Conservation (phyloP, 2,888 invertebrate species). For the Trachelus stipa region DNA sequence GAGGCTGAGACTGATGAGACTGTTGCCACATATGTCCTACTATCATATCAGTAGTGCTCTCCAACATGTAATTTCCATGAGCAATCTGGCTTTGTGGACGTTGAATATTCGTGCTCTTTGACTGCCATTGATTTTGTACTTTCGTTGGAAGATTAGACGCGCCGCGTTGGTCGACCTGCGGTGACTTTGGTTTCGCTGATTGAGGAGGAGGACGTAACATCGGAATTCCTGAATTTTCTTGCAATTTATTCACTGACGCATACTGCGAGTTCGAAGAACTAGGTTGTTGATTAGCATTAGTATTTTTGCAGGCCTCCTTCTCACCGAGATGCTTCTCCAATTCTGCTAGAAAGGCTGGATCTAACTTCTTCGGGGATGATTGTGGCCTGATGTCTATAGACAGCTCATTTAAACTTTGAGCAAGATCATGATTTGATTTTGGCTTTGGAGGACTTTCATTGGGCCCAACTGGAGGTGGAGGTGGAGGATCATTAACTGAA, state of each 20-base stretch:
- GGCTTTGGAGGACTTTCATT: conserved; percentile 55
- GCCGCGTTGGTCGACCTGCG: conserved; percentile 43
- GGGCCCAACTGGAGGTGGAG: conserved; percentile 47
- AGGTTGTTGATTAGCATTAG: conserved; percentile 57
- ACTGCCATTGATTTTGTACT: conserved; percentile 62
- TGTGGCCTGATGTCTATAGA: conserved; percentile 41
- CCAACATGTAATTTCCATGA: conserved; percentile 34
- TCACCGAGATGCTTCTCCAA: conserved; percentile 74
- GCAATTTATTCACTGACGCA: conserved; percentile 36
- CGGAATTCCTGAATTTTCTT: conserved; percentile 61
- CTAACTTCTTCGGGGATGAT: conserved; percentile 67
- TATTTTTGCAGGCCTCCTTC: conserved; percentile 66
- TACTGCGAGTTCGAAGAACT: conserved; percentile 27
- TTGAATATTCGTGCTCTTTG: conserved; percentile 53
- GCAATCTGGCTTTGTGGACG: conserved; percentile 45
- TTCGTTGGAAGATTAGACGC: conserved; percentile 52
- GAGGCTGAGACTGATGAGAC: conserved; percentile 33
- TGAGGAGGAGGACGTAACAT: conserved; percentile 68
- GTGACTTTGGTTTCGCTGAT: conserved; percentile 55
- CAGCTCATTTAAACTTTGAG: conserved; percentile 50
- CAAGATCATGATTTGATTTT: conserved; percentile 55
- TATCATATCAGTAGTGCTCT: conserved; percentile 51
- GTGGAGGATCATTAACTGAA: conserved; percentile 32
- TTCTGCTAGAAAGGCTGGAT: conserved; percentile 74
- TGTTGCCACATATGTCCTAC: conserved; percentile 61